A percentile compares a stretch with the other conserved stretches of the same genome.
These are phyloP conservation scores for Sapajus apella DNA, from an alignment of 2,113 vertebrate genomes.

Conservation along the genomic window DNA sequence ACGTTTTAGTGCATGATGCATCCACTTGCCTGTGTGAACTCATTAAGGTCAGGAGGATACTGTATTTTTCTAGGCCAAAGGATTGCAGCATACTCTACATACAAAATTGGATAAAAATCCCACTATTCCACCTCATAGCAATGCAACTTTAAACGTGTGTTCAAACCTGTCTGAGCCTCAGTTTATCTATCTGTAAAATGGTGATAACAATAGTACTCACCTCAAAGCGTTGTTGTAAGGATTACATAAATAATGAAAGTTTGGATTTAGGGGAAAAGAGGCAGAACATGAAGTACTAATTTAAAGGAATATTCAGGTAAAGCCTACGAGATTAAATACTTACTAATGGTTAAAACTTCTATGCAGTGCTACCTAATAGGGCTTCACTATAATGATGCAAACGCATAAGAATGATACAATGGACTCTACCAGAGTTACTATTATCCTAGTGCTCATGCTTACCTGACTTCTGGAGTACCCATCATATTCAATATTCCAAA, in stretches of 20 bases:
- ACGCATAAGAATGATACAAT: no score
- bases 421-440: not conserved
- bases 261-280: slow-evolving; percentile 8
- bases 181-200: not conserved
- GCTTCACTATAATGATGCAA: not conserved
- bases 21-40: not conserved
- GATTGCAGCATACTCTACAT: no score
- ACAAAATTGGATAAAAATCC: not conserved
- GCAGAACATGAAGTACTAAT: not conserved
- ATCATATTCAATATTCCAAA: not conserved
- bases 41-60: no score
- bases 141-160: not conserved
- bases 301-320: not conserved
- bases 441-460: not conserved
- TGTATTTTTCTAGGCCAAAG: not conserved
- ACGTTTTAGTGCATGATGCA: no score
- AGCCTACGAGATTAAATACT: not conserved
- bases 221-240: not conserved
- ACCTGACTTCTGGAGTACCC: not conserved
- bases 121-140: not conserved
- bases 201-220: not conserved
- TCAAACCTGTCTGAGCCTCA: not conserved
- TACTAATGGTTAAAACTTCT: not conserved
- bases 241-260: slow-evolving; percentile 3
- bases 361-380: not conserved